Evolutionary conservation across 2,797 vertebrate species (phyloP), one percentile per base, ranked within the genome.

Genomic region (Mionectes olivaceus): DNA sequence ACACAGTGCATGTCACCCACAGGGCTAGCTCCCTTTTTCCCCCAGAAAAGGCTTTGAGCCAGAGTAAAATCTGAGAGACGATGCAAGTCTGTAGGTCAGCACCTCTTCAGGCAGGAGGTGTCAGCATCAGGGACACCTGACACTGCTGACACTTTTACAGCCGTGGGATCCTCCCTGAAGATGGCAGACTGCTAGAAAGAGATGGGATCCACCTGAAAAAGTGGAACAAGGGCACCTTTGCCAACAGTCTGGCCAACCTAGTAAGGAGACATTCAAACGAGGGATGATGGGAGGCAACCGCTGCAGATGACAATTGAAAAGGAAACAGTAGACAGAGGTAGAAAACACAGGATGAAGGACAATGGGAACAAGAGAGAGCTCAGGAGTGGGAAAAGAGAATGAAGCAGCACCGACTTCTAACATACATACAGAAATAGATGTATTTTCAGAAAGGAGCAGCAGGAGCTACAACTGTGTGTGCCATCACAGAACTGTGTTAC

Each of bases 31-130:
- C 10, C 32, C 50, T 28, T 27, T 17, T 49, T 8, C 14, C 3
- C 27, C 10, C 12, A 70, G 30, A 0, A 3, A 11, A 61, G 10
- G 1, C 14, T 77, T 89, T 0, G 0, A 57, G 10, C 5, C 27
- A 50, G 47, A 77, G 15, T 15, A 27, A 46, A 43, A 43, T 22
- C 32, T 35, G 28, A 70, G 24, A 19, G 17, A 44, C 7, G 16
- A 56, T 35, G 37, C 13, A 39, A 33, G 4, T 87, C 49, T 73
- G 24, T 8, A 79, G 22, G 32, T 70, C 22, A 44, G 24, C 35
- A 64, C 3, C 19, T 59, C 16, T n/a, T 78, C 53, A 39, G 4
- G 1, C 22, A 59, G 13, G 18, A 61, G 27, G 2, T 17, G 10
- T 50, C 21, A 59, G 11, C 24, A 43, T 50, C 21, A 27, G 21